These are phyloP conservation scores for Allacma fusca DNA, from an alignment of 2,888 invertebrate genomes.

Conservation along the genomic window DNA sequence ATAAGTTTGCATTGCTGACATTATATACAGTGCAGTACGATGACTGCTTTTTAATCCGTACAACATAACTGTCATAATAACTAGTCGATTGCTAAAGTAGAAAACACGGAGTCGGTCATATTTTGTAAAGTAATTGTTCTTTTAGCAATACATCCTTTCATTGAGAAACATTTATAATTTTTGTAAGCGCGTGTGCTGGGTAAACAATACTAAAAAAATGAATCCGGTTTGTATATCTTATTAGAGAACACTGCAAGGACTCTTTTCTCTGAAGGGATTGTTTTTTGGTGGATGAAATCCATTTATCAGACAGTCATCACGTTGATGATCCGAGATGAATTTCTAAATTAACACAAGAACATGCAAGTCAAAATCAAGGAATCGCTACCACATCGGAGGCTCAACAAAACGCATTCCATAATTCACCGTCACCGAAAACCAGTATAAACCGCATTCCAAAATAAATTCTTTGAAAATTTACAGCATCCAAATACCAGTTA, in stretches of 20 bases:
- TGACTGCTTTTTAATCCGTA: too few relatives aligned
- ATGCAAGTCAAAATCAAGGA: slow-evolving; percentile 13
- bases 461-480: neutral
- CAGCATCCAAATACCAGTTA: neutral
- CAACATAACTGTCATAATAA: too few relatives aligned
- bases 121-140: too few relatives aligned
- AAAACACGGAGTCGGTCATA: too few relatives aligned
- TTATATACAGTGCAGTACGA: too few relatives aligned
- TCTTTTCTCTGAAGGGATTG: slow-evolving; percentile 65
- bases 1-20: too few relatives aligned
- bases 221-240: neutral
- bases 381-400: neutral
- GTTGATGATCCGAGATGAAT: slow-evolving; percentile 63
- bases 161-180: too few relatives aligned
- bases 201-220: neutral
- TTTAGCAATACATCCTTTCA: too few relatives aligned
- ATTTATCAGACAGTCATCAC: slow-evolving; percentile 65
- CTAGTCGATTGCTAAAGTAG: too few relatives aligned
- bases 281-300: slow-evolving; percentile 66
- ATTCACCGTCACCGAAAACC: neutral
- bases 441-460: neutral
- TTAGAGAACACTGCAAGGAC: slow-evolving; percentile 62
- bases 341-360: slow-evolving; percentile 57
- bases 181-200: too few relatives aligned
- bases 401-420: neutral